These are phyloP conservation scores for Diarsia dahlii DNA, from an alignment of 2,888 invertebrate genomes.

Conservation along the genomic window DNA sequence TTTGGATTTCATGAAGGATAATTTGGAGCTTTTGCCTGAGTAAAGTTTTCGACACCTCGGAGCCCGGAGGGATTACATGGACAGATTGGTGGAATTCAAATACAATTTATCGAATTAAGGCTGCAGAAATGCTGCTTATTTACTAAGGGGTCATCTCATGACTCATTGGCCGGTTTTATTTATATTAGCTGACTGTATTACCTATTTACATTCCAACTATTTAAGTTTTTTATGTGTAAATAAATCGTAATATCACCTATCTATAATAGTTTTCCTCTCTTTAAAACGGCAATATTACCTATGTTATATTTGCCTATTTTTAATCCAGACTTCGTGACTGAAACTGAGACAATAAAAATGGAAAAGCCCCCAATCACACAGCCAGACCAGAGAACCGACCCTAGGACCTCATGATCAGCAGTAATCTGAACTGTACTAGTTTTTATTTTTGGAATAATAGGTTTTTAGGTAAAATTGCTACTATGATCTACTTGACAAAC, in stretches of 20 bases:
- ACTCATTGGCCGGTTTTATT: background rate
- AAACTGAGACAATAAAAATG: no score
- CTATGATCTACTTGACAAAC: no score
- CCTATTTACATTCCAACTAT: background rate
- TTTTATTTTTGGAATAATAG: no score
- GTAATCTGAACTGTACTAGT: no score
- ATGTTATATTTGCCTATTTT: background rate
- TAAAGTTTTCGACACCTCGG: background rate
- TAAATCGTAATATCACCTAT: background rate
- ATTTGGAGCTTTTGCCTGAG: conserved; percentile 66
- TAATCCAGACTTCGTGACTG: no score
- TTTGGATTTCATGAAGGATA: conserved; percentile 72
- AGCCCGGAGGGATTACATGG: no score
- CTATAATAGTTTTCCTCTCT: background rate
- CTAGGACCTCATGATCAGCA: no score
- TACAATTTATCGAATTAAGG: background rate
- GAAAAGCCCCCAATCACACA: no score
- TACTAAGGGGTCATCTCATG: background rate
- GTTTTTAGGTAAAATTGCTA: no score
- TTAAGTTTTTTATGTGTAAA: background rate
- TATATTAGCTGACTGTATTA: background rate
- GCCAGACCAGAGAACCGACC: no score
- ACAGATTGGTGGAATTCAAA: background rate
- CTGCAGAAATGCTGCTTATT: conserved; percentile 11
- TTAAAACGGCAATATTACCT: background rate